Conservation (phyloP, 2,113 vertebrate genomes). For the Carettochelys insculpta region DNA sequence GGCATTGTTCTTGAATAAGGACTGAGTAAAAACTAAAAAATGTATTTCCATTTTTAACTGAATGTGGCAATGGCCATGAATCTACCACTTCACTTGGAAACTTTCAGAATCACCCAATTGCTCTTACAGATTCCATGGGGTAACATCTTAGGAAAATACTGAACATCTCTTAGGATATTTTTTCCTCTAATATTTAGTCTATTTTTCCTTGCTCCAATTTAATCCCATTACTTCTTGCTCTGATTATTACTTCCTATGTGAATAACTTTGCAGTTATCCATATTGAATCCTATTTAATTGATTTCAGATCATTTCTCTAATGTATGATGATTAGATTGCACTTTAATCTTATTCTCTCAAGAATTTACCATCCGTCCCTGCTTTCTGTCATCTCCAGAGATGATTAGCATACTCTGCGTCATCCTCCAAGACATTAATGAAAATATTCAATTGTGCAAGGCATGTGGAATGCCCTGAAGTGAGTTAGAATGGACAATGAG, state of each 20-base stretch:
- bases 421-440: not conserved
- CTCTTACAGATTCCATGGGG: not conserved
- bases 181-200: conserved; percentile 4
- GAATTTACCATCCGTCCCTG: not conserved
- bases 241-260: not conserved
- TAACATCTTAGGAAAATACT: not conserved
- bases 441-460: not conserved
- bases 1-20: conserved; percentile 27
- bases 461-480: not conserved
- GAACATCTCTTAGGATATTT: not conserved
- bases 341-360: conserved; percentile 14
- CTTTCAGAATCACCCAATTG: not conserved
- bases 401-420: not conserved
- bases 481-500: conserved; percentile 8
- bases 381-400: conserved; percentile 35
- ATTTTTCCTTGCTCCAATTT: conserved; percentile 3
- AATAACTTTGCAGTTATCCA: not conserved
- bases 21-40: not conserved
- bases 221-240: not conserved
- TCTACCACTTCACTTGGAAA: not conserved
- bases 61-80: not conserved
- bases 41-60: conserved; percentile 24
- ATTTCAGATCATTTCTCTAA: conserved; percentile 29
- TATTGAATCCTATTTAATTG: conserved; percentile 10
- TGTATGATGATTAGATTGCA: not conserved